Percentiles rank a stretch among this genome's conserved stretches.
These are phyloP conservation scores for Ophion ventricosus DNA, from an alignment of 2,888 invertebrate genomes.

Conservation along the genomic window DNA sequence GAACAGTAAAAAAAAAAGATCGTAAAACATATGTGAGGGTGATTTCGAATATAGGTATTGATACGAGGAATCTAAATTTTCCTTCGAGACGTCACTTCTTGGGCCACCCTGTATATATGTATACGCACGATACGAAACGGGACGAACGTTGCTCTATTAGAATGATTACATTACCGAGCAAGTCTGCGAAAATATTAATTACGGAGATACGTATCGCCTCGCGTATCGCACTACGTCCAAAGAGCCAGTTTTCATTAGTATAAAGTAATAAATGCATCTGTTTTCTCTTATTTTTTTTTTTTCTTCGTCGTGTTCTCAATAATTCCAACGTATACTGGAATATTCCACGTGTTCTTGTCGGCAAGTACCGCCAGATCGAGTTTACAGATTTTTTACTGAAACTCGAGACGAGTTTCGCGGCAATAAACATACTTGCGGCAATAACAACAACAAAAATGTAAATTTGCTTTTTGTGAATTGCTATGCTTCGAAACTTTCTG, in stretches of 20 bases:
- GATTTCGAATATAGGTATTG: no score
- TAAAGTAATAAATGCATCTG: slow-evolving; percentile 34
- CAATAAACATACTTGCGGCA: not conserved
- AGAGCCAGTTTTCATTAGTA: slow-evolving; percentile 60
- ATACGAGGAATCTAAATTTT: no score
- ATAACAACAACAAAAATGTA: no score
- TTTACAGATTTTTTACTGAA: not conserved
- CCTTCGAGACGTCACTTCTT: no score
- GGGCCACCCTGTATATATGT: no score
- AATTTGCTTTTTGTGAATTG: not conserved
- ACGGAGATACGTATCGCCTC: slow-evolving; percentile 55
- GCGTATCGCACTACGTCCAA: slow-evolving; percentile 13
- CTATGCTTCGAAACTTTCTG: not conserved
- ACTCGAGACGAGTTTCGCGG: not conserved
- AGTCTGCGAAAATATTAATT: slow-evolving; percentile 67
- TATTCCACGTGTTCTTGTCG: slow-evolving; percentile 36
- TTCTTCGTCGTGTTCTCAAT: not conserved
- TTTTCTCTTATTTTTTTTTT: not conserved
- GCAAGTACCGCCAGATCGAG: not conserved
- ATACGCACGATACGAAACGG: slow-evolving; percentile 45
- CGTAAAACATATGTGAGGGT: no score
- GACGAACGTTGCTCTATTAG: slow-evolving; percentile 52
- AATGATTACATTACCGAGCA: slow-evolving; percentile 49
- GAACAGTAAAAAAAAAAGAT: no score
- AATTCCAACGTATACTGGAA: not conserved